Conservation (phyloP, 1,140 invertebrate genomes). For the Neodiprion pinetum region DNA sequence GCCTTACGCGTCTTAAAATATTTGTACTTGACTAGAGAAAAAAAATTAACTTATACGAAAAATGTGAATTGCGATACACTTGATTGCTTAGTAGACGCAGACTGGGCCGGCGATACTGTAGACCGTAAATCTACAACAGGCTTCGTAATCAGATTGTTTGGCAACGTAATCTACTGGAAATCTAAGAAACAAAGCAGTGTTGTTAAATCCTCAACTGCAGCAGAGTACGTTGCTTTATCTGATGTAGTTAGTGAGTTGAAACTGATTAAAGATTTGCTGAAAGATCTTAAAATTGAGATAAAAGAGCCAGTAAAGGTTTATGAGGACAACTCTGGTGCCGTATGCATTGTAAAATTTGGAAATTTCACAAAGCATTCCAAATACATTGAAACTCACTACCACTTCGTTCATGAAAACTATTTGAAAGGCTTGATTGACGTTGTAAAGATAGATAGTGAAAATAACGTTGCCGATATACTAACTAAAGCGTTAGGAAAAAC, state of each 20-base stretch:
- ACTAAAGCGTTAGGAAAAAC: no score
- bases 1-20: no score
- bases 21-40: no score
- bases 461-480: no score
- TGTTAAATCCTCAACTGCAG: constrained; percentile 26
- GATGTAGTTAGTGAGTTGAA: constrained; percentile 25
- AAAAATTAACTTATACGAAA: no score
- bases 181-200: constrained; percentile 28
- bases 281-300: constrained; percentile 20
- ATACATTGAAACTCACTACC: no score
- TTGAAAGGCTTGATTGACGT: no score
- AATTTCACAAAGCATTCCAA: constrained; percentile 35
- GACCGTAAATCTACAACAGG: constrained; percentile 40
- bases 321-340: constrained; percentile 25
- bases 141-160: constrained; percentile 21
- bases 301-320: constrained; percentile 18
- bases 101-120: constrained; percentile 48
- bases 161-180: constrained; percentile 27
- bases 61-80: no score
- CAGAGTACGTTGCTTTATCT: constrained; percentile 32
- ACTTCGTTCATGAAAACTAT: no score
- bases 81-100: no score
- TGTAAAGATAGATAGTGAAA: no score
- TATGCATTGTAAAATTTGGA: constrained; percentile 26
- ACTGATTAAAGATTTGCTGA: constrained; percentile 25